These are phyloP conservation scores for Lepidurus couesii DNA, from an alignment of 1,140 invertebrate genomes.

Conservation along the genomic window DNA sequence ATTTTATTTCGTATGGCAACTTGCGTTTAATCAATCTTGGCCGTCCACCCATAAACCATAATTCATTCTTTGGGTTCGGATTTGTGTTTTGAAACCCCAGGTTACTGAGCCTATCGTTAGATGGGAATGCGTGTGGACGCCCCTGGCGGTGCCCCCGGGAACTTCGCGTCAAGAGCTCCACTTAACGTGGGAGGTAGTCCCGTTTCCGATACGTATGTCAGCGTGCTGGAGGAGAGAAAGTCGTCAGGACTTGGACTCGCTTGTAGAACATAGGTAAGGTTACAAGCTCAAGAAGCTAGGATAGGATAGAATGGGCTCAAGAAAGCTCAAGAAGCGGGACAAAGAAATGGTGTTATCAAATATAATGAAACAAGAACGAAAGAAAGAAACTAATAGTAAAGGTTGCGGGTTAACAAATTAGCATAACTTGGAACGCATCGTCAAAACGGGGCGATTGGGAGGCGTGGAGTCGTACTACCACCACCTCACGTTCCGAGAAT, in stretches of 20 bases:
- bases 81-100: not conserved
- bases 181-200: conserved; percentile 15
- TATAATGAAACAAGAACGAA: no score
- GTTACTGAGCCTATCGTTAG: not conserved
- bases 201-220: not conserved
- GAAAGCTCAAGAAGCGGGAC: no score
- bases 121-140: conserved; percentile 13
- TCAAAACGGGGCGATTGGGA: not conserved
- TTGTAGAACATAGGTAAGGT: not conserved
- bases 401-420: not conserved
- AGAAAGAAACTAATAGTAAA: not conserved
- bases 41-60: not conserved
- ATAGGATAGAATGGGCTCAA: no score
- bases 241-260: not conserved
- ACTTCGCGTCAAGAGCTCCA: not conserved
- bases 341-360: no score
- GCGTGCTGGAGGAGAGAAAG: conserved; percentile 1
- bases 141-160: not conserved
- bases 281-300: not conserved
- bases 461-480: not conserved
- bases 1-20: not conserved
- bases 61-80: not conserved
- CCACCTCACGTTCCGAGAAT: not conserved
- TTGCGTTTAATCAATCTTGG: not conserved
- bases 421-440: not conserved